A percentile compares a stretch with the other conserved stretches of the same genome.
Conservation (phyloP, 2,888 invertebrate genomes). For the Calliopum simillimum region DNA sequence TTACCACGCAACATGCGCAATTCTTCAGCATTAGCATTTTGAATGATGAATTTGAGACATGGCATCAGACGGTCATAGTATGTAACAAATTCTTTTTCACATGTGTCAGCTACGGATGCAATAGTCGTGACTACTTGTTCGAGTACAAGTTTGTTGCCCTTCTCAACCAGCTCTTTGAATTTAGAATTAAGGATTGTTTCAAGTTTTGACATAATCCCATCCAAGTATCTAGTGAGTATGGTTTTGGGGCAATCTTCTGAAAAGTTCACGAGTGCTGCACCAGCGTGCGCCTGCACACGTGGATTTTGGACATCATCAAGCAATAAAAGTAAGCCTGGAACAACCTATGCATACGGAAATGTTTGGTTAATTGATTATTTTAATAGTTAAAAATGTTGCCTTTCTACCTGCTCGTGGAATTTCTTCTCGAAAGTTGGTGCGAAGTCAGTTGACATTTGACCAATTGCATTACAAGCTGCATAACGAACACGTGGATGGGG, state of each 20-base stretch:
- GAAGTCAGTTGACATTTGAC: slow-evolving; percentile 99
- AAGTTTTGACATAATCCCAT: slow-evolving; percentile 90
- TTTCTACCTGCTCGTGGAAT: slow-evolving; percentile 84
- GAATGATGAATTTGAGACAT: slow-evolving; percentile 96
- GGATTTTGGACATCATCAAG: slow-evolving; percentile 93
- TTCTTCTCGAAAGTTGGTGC: slow-evolving; percentile 97
- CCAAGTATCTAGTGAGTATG: slow-evolving; percentile 90
- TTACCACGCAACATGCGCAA: slow-evolving; percentile 94
- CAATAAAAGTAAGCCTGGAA: slow-evolving; percentile 89
- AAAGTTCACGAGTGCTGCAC: slow-evolving; percentile 98
- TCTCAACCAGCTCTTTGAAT: slow-evolving; percentile 93
- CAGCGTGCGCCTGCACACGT: slow-evolving; percentile 85
- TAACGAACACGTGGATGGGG: slow-evolving; percentile 76
- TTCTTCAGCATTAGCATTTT: slow-evolving; percentile 89
- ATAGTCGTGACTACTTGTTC: slow-evolving; percentile 98
- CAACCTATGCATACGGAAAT: slow-evolving; percentile 70
- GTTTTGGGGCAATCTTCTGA: slow-evolving; percentile 98
- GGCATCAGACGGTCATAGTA: slow-evolving; percentile 96
- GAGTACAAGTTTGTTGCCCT: slow-evolving; percentile 94
- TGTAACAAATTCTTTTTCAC: slow-evolving; percentile 93
- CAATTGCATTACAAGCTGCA: slow-evolving; percentile 98
- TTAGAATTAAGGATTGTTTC: slow-evolving; percentile 90
- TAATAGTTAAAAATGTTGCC: not conserved
- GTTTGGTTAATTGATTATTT: not conserved
- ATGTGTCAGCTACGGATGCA: slow-evolving; percentile 98